phyloP scores from a whole-genome alignment of 2,113 vertebrate genomes.

The Polypterus senegalus region DNA sequence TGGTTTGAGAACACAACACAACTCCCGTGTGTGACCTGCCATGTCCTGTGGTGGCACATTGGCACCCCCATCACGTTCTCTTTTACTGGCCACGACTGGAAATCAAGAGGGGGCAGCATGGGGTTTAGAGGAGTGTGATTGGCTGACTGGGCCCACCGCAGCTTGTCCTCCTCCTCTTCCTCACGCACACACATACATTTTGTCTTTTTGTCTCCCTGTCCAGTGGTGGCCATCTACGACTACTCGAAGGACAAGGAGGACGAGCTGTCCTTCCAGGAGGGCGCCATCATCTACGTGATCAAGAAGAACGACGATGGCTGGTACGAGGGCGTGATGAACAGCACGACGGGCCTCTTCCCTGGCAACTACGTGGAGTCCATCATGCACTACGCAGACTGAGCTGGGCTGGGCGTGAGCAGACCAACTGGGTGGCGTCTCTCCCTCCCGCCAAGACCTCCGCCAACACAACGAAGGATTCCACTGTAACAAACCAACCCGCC shows the following conservation, averaged over 20 bases:
- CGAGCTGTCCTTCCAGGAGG: slow-evolving; percentile 96
- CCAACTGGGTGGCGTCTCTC: background rate
- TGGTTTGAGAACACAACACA: too few relatives aligned
- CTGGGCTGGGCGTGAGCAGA: background rate
- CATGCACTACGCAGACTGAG: slow-evolving; percentile 97
- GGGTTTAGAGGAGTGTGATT: too few relatives aligned
- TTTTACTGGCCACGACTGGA: too few relatives aligned
- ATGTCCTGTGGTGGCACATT: too few relatives aligned
- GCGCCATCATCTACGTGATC: slow-evolving; percentile 97
- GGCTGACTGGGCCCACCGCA: background rate
- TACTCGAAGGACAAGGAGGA: slow-evolving; percentile 92
- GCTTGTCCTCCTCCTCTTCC: background rate
- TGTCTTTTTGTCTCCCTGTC: slow-evolving; percentile 22
- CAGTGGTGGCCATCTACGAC: slow-evolving; percentile 98
- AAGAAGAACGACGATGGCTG: slow-evolving; percentile 98
- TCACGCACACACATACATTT: background rate
- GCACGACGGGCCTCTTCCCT: slow-evolving; percentile 92
- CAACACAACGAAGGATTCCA: too few relatives aligned
- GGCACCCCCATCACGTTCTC: too few relatives aligned
- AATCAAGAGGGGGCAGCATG: too few relatives aligned
- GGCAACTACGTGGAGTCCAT: slow-evolving; percentile 97
- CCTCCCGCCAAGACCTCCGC: too few relatives aligned
- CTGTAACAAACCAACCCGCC: too few relatives aligned
- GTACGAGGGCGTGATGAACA: slow-evolving; percentile 94
- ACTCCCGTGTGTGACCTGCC: too few relatives aligned